Evolutionary conservation across 2,888 invertebrate genomes (phyloP).

Genomic region (Lysandra coridon): DNA sequence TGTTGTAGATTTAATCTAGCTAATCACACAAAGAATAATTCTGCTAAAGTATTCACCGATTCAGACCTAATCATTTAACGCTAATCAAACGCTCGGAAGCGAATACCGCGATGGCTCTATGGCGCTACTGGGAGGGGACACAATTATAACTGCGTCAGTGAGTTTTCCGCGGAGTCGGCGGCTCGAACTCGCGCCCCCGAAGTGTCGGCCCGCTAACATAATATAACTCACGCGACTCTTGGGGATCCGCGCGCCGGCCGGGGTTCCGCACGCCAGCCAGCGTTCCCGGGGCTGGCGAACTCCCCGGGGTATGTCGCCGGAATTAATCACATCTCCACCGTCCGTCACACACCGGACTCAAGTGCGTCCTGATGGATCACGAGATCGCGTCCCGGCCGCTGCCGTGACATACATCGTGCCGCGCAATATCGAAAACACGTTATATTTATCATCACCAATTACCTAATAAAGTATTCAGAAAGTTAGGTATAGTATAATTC

Average conservation of each 20-base stretch:
- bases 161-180: neutral
- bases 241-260: neutral
- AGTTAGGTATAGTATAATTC: neutral
- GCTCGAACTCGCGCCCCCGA: neutral
- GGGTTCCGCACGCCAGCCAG: neutral
- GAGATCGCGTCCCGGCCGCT: neutral
- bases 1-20: too few species aligned
- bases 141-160: neutral
- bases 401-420: neutral
- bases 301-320: neutral
- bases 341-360: neutral
- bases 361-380: neutral
- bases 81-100: neutral
- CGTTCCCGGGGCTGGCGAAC: neutral
- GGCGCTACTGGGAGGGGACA: neutral
- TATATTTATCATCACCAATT: neutral
- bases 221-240: neutral
- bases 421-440: neutral
- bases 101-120: neutral
- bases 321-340: neutral
- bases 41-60: too few species aligned
- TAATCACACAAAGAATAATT: too few species aligned
- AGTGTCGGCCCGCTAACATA: neutral
- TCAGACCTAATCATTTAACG: neutral
- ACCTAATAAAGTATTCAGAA: neutral